Percentiles rank a stretch among this genome's conserved stretches.
These are phyloP conservation scores for Streblospio benedicti DNA, from an alignment of 1,140 invertebrate genomes.

Conservation along the genomic window DNA sequence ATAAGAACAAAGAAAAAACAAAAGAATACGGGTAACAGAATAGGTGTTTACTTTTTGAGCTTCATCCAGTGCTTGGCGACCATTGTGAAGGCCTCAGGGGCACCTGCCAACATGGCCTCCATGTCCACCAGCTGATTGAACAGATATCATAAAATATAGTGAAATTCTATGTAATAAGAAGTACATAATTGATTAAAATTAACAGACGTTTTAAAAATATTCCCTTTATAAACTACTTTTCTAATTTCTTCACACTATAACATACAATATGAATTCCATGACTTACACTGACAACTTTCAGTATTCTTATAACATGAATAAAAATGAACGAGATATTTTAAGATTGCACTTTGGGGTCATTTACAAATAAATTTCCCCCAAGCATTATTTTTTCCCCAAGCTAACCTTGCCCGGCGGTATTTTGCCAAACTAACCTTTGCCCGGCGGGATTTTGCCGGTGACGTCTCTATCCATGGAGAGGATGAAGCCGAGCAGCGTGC, in stretches of 20 bases:
- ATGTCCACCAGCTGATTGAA: constrained; percentile 32
- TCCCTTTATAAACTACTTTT: too few relatives aligned
- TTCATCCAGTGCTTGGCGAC: constrained; percentile 42
- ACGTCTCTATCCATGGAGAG: constrained; percentile 37
- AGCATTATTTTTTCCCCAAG: neutral
- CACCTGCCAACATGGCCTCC: constrained; percentile 40
- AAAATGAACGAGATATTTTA: too few relatives aligned
- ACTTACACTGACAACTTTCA: too few relatives aligned
- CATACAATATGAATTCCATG: too few relatives aligned
- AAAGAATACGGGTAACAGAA: too few relatives aligned
- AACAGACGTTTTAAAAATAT: too few relatives aligned
- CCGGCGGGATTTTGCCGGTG: constrained; percentile 32
- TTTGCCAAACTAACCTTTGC: too few relatives aligned
- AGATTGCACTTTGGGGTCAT: too few relatives aligned
- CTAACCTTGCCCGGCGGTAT: constrained; percentile 34
- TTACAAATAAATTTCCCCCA: too few relatives aligned
- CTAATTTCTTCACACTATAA: too few relatives aligned
- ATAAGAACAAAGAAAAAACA: too few relatives aligned
- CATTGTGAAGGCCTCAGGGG: constrained; percentile 40
- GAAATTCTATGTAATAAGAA: neutral
- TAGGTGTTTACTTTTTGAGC: constrained; percentile 38
- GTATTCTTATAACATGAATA: too few relatives aligned
- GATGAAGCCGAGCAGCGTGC: constrained; percentile 33
- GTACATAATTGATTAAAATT: neutral
- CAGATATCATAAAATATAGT: constrained; percentile 3